Base-by-base conservation (phyloP, 1,140 invertebrate species). In the Drosophila sproati region DNA sequence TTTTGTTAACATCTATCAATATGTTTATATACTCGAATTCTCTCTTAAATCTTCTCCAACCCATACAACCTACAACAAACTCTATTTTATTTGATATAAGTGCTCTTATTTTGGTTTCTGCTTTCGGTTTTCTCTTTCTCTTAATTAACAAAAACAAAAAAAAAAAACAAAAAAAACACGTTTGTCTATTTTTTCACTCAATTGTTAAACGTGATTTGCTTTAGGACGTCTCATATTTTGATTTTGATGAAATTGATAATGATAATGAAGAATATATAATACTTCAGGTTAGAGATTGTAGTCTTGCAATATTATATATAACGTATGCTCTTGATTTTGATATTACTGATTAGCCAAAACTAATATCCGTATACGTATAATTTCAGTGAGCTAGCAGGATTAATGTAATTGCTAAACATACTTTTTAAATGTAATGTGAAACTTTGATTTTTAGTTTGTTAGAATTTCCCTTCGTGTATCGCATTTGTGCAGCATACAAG, bases 251-350 rank as follows among this genome's bases (percentile, higher is more conserved):
- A 80, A 77, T 87, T 78, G 83, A 91, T 77, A 88, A 89, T 90
- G 91, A 92, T 59, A 87, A 88, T 75, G 89, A 91, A 74, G 91
- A 91, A 80, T 91, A 78, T 89, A 91, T 92, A 78, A 91, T 92
- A 83, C 83, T 92, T 70, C 77, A 92, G 91, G 91, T 92, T 92
- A 92, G 91, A 77, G 43, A 66, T 89, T 71, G 63, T 70, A 76
- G 73, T 76, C 50, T 75, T 82, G 66, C 61, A 68, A 77, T 78
- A 50, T 3, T n/a, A n/a, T 76, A 60, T 68, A 4, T 47, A 34
- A 12, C 28, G 34, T 35, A 34, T 35, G 12, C 20, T 20, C 20
- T 20, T 20, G 20, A 20, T 20, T 20, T 54, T 8, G 52, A 54
- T 47, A 55, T 64, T 80, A 62, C 55, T 73, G 76, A 77, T 73